Conservation (phyloP, 2,888 invertebrate species). For the Cybosia mesomella region DNA sequence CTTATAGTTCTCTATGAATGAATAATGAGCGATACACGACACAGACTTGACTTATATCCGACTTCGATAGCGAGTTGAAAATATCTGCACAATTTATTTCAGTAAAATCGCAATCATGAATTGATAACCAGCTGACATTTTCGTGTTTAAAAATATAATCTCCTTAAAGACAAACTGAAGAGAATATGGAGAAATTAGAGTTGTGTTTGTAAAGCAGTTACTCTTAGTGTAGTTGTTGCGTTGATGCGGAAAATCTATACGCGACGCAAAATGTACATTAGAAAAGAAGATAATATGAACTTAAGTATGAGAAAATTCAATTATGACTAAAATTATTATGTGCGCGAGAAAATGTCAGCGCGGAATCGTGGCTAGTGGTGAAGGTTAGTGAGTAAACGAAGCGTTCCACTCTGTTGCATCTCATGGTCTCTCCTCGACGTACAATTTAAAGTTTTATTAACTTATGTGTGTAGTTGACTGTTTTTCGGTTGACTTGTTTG, state of each 20-base stretch:
- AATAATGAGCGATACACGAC: neutral
- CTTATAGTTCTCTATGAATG: neutral
- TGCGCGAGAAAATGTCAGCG: neutral
- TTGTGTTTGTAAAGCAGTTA: too few species aligned
- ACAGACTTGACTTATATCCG: neutral
- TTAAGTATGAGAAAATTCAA: neutral
- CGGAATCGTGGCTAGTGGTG: neutral
- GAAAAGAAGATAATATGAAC: neutral
- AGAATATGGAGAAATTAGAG: too few species aligned
- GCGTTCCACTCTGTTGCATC: constrained; percentile 4
- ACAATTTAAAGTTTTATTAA: neutral
- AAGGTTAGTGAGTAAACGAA: constrained; percentile 6
- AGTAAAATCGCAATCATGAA: neutral
- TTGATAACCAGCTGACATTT: neutral
- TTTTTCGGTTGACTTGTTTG: constrained; percentile 7
- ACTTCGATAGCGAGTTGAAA: neutral
- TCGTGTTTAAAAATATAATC: too few species aligned
- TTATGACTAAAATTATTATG: neutral
- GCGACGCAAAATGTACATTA: too few species aligned
- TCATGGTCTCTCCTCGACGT: constrained; percentile 3
- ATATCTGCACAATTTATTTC: neutral
- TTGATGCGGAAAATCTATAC: too few species aligned
- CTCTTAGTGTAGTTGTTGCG: too few species aligned
- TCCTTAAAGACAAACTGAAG: too few species aligned
- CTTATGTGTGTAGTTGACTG: neutral